Evolutionary conservation across 2,797 vertebrate species (phyloP).

Genomic region (Mus minutoides): DNA sequence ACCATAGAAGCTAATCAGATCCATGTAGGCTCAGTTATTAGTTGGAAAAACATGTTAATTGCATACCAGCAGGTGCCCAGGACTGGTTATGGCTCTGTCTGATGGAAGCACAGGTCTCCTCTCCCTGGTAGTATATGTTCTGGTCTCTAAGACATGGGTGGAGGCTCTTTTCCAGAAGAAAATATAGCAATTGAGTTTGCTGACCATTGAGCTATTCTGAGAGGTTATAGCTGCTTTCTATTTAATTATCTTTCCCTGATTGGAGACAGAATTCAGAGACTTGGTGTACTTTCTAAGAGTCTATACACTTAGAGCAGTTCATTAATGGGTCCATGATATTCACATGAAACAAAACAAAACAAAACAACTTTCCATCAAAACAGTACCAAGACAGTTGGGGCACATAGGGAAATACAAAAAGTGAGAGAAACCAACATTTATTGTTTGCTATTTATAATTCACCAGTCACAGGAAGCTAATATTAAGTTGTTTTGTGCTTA

Average conservation of each 20-base stretch:
- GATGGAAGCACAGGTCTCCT: neutral
- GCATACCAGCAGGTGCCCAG: neutral
- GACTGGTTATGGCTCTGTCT: neutral
- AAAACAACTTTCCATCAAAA: neutral
- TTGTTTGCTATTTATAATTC: neutral
- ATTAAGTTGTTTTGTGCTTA: neutral
- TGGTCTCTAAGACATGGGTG: neutral
- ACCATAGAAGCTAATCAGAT: neutral
- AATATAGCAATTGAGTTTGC: neutral
- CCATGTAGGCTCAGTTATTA: neutral
- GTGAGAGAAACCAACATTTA: neutral
- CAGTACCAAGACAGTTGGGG: neutral
- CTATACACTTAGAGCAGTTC: neutral
- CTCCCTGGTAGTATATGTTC: neutral
- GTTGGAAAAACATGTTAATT: neutral
- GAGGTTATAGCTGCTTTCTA: neutral
- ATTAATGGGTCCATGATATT: neutral
- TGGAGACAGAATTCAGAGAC: neutral
- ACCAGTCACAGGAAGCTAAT: neutral
- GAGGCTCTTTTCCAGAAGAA: constrained; percentile 29
- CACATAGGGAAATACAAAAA: neutral
- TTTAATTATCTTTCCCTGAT: neutral
- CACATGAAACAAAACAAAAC: neutral
- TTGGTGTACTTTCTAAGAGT: neutral
- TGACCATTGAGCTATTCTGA: neutral